These are phyloP conservation scores for Melanocharis versteri DNA, from an alignment of 2,113 vertebrate species.

Conservation along the genomic window DNA sequence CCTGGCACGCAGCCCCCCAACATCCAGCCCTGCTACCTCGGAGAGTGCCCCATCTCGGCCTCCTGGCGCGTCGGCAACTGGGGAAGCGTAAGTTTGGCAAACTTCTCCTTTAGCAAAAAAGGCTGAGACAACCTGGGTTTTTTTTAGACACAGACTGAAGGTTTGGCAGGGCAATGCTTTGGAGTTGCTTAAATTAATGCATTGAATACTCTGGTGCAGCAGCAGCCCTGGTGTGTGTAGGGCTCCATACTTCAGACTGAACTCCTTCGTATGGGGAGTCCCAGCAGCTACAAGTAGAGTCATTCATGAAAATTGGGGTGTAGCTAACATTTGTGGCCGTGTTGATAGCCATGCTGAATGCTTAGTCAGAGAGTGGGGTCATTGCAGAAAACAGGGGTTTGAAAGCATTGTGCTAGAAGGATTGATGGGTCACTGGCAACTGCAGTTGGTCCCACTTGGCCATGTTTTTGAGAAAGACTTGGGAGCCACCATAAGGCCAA, in stretches of 20 bases:
- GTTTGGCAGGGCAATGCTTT: neutral
- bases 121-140: rapidly evolving
- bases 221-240: neutral
- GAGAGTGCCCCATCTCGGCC: slow-evolving; percentile 74
- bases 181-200: neutral
- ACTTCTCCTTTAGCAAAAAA: neutral
- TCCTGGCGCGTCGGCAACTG: slow-evolving; percentile 92
- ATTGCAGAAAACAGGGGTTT: neutral
- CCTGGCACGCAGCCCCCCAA: slow-evolving; percentile 87
- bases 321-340: neutral
- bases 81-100: slow-evolving; percentile 81
- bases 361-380: neutral
- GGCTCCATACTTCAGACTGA: neutral
- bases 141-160: neutral
- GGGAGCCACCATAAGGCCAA: neutral
- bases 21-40: slow-evolving; percentile 81
- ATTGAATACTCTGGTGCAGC: neutral
- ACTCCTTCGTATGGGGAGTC: rapidly evolving
- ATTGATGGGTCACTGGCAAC: neutral
- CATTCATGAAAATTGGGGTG: neutral
- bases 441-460: neutral
- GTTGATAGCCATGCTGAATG: neutral
- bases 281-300: neutral
- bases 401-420: neutral
- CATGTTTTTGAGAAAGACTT: neutral